Evolutionary conservation across 2,797 vertebrate species (phyloP), one percentile per base, ranked within the genome.

Genomic region (Aldrovandia affinis): DNA sequence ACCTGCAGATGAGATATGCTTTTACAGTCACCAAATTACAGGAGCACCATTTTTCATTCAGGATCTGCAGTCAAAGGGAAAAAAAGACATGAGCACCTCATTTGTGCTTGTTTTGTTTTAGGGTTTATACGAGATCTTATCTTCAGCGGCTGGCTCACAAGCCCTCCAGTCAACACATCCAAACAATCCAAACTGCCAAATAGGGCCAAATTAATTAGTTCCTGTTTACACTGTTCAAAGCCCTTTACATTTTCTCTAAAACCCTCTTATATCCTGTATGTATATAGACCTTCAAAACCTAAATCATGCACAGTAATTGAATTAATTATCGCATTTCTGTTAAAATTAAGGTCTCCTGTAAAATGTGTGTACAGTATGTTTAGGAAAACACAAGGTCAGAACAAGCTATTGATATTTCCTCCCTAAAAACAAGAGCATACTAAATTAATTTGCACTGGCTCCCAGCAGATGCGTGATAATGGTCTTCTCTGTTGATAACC

Each of bases 171-270:
- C 33, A 6, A 39, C 68, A 73, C 36, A 73, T 39, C n/a, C 18
- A 57, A 57, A 5, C 12, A 50, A 50, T 50, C 22, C 12, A 15
- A 70, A 70, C 36, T 20, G 15, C 14, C 5, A 25, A 70, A 39
- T 70, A 30, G 68, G 18, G 68, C 68, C 73, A 77, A 47, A 77
- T 47, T 77, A 77, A 77, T 77, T 77, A 77, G 73, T n/a, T 44
- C 42, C 3, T 77, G 39, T 77, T 42, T 22, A 77, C 73, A 77
- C 20, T 77, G 42, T 47, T 44, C 22, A 77, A 47, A 47, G 73
- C n/a, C 18, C 73, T 12, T 47, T n/a, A 77, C 0, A 44, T 39
- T 77, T 25, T 44, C 42, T 77, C 73, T 77, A n/a, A 77, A 77
- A 20, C 25, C 73, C 39, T 77, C 73, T 77, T 44, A 77, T 42